phyloP scores from a whole-genome alignment of 2,113 vertebrate species.

The Pachycephala philippinensis region DNA sequence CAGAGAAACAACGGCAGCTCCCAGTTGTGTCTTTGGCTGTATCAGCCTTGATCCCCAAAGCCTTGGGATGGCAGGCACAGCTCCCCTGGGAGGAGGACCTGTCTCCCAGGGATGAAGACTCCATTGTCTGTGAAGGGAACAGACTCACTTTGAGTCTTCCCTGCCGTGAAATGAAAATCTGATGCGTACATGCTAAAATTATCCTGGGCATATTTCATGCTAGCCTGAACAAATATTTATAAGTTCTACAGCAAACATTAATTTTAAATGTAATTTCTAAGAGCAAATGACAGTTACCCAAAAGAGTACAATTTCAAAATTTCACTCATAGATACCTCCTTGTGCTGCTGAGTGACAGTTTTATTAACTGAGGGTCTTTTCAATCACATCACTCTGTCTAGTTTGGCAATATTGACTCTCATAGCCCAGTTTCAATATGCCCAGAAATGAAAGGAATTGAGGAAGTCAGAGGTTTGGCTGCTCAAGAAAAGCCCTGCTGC shows the following conservation, averaged over 20 bases:
- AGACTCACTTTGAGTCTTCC: conserved; percentile 20
- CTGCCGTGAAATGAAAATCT: not conserved
- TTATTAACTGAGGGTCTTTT: conserved; percentile 6
- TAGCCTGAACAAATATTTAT: conserved; percentile 48
- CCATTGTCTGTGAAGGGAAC: not conserved
- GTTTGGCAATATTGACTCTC: conserved; percentile 30
- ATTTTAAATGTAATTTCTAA: conserved; percentile 36
- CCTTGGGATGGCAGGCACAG: not conserved
- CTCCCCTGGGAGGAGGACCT: not conserved
- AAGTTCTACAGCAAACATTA: conserved; percentile 40
- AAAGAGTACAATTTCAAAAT: conserved; percentile 18
- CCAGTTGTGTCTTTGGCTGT: not conserved
- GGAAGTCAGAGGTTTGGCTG: conserved; percentile 19
- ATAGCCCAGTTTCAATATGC: not conserved
- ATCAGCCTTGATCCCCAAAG: not conserved
- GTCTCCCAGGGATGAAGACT: not conserved
- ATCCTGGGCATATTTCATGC: not conserved
- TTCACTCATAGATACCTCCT: conserved; percentile 8
- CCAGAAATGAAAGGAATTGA: not conserved
- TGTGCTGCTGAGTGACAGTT: conserved; percentile 40
- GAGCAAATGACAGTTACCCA: conserved; percentile 35
- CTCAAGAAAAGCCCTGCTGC: not conserved
- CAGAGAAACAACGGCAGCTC: not conserved
- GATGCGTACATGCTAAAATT: not conserved
- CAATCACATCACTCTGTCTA: not conserved